phyloP scores from a whole-genome alignment of 2,113 vertebrate genomes.

The Helogale parvula region DNA sequence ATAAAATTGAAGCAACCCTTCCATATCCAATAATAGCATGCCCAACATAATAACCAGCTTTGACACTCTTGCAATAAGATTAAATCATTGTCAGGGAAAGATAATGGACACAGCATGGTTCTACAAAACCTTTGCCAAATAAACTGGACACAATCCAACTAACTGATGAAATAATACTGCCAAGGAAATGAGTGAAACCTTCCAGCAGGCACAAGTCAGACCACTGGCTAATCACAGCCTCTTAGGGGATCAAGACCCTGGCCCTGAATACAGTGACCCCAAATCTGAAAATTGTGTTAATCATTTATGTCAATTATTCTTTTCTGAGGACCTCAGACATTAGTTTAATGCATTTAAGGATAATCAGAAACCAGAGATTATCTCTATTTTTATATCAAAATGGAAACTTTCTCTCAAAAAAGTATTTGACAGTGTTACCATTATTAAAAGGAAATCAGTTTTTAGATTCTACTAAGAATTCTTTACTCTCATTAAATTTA shows the following conservation, averaged over 20 bases:
- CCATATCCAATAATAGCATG: neutral
- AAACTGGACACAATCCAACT: constrained; percentile 58
- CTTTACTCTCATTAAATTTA: neutral
- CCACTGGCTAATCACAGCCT: constrained; percentile 57
- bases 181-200: constrained; percentile 49
- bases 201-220: constrained; percentile 50
- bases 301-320: constrained; percentile 47
- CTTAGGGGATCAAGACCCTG: constrained; percentile 52
- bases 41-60: neutral
- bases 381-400: neutral
- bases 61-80: constrained; percentile 43
- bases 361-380: constrained; percentile 31
- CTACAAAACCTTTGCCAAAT: constrained; percentile 70
- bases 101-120: constrained; percentile 55
- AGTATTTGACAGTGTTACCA: neutral
- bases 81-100: constrained; percentile 64
- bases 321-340: neutral
- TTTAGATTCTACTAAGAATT: neutral
- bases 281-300: constrained; percentile 58
- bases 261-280: neutral
- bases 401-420: neutral
- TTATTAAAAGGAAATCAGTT: constrained; percentile 33
- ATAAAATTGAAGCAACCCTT: constrained; percentile 7
- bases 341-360: neutral
- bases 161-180: constrained; percentile 61